Evolutionary conservation across 2,888 invertebrate species (phyloP), one percentile per base, ranked within the genome.

Genomic region (Malthinus flaveolus): DNA sequence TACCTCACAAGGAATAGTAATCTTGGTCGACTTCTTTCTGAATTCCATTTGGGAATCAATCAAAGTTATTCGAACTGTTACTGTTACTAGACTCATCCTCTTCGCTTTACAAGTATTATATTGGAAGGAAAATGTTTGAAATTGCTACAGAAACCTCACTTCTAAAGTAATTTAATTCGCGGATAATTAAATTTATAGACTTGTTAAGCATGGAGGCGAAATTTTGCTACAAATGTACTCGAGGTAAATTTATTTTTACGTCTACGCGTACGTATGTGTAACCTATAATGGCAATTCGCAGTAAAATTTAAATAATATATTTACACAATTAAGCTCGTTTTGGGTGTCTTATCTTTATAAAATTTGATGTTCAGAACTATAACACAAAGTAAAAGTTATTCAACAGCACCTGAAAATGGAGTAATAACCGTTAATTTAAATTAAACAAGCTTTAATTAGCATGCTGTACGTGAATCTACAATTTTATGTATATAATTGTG

Each of bases 11-110:
- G 48, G 48, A 55, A 42, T 44, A 48, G 32, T 23, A 55, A 49
- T 55, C 55, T 44, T 55, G 44, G 44, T 1, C 15, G 33, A 35
- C 48, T 51, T 55, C 48, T 51, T 55, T 44, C 33, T 33, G 48
- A 23, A 33, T 49, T 55, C 49, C 48, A 44, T 55, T 49, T 55
- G 55, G 44, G 44, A 55, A 55, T 55, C 55, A 55, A 55, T 55
- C 55, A 49, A 15, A 42, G 39, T 15, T 42, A 55, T 54, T 54
- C 37, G 53, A 46, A 47, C 45, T 53, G 45, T 32, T 45, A 54
- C 23, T 23, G 37, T 33, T 31, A 32, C 33, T n/a, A n/a, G n/a
- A n/a, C n/a, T n/a, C n/a, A 47, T 54, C 39, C 15, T 53, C 42
- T 47, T 37, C 37, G 32, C 23, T 39, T 42, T 23, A 9, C n/a